Percentiles rank a stretch among this genome's conserved stretches.
Evolutionary conservation across 2,888 invertebrate genomes (phyloP).

Genomic region (Lasius fuliginosus): DNA sequence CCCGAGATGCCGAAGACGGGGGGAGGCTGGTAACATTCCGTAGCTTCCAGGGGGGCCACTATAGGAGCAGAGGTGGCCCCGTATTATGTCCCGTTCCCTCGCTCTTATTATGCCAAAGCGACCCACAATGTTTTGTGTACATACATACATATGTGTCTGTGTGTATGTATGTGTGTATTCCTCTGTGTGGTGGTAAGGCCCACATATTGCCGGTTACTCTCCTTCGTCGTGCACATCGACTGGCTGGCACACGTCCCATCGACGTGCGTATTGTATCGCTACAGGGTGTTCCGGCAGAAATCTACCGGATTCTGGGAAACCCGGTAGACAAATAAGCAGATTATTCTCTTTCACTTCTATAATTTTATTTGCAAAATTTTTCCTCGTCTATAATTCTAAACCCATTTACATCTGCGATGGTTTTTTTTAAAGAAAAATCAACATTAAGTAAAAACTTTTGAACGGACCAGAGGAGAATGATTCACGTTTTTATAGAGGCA

Average conservation of each 20-base stretch:
- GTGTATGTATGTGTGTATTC: background rate
- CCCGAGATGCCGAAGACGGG: conserved; percentile 44
- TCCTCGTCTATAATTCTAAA: background rate
- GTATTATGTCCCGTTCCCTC: conserved; percentile 77
- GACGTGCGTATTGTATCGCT: conserved; percentile 20
- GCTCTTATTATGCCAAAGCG: conserved; percentile 76
- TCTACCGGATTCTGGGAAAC: background rate
- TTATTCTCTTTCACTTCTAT: background rate
- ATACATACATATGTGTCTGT: background rate
- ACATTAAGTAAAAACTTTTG: background rate
- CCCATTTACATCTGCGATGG: background rate
- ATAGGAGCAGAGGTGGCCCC: conserved; percentile 66
- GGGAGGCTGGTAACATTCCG: conserved; percentile 80
- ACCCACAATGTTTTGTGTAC: conserved; percentile 42
- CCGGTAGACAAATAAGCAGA: background rate
- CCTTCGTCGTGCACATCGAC: conserved; percentile 24
- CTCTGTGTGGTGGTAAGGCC: conserved; percentile 20
- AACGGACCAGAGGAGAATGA: background rate
- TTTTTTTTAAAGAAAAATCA: background rate
- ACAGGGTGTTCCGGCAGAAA: conserved; percentile 35
- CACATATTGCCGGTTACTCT: conserved; percentile 49
- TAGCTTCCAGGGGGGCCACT: conserved; percentile 77
- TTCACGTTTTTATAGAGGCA: no score
- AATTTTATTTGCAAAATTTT: background rate
- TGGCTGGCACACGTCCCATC: conserved; percentile 31